Percentiles rank a stretch among this genome's conserved stretches.
phyloP scores from a whole-genome alignment of 2,888 invertebrate genomes.

The Callyntrura guangdongensis region DNA sequence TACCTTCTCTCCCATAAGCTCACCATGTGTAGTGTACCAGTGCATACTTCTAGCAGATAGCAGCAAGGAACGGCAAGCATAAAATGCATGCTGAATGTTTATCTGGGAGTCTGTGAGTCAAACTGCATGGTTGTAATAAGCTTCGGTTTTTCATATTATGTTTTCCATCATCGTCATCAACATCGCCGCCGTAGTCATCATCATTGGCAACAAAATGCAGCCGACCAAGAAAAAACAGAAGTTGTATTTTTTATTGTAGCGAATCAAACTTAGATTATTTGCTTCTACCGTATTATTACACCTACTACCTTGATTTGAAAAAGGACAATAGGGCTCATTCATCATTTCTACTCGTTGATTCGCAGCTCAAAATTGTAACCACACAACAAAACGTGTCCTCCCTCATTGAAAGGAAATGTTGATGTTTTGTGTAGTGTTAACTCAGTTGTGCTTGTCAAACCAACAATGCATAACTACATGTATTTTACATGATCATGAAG shows the following conservation, averaged over 20 bases:
- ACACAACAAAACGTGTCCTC: too few relatives aligned
- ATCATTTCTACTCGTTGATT: constrained; percentile 65
- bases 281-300: constrained; percentile 33
- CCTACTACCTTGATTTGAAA: constrained; percentile 20
- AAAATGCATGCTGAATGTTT: too few relatives aligned
- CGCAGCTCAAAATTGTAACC: neutral
- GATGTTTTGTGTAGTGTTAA: neutral
- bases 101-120: neutral
- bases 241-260: neutral
- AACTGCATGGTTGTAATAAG: neutral
- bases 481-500: constrained; percentile 30
- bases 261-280: constrained; percentile 18
- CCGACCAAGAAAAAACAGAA: constrained; percentile 16
- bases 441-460: constrained; percentile 1
- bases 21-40: neutral
- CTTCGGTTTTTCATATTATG: constrained; percentile 41
- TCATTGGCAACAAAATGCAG: neutral
- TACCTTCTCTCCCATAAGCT: constrained; percentile 62
- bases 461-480: neutral
- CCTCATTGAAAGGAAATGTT: neutral
- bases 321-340: constrained; percentile 59
- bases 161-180: constrained; percentile 52
- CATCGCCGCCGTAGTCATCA: constrained; percentile 21
- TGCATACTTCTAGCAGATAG: neutral
- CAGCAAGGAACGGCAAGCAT: neutral